Conservation (phyloP, 2,797 vertebrate species). For the Myotis findleyi region DNA sequence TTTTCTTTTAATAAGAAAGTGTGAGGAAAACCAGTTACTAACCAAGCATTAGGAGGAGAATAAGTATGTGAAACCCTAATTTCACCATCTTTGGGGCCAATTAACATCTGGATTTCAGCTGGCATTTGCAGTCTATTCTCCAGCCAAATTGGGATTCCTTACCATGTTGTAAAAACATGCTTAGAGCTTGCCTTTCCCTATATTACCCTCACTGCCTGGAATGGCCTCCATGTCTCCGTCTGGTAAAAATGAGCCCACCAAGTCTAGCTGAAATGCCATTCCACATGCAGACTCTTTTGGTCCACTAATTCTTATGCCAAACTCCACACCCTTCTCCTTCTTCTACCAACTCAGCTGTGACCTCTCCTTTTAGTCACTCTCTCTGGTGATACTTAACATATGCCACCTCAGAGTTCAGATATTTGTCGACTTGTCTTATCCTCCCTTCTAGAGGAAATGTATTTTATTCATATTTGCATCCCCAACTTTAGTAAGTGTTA, state of each 20-base stretch:
- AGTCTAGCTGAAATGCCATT: neutral
- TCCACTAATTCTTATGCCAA: neutral
- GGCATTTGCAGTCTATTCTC: conserved; percentile 67
- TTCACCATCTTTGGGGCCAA: conserved; percentile 54
- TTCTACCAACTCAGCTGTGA: neutral
- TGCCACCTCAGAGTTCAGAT: neutral
- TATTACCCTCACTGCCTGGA: conserved; percentile 3
- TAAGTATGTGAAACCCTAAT: conserved; percentile 56
- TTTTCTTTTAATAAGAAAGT: conserved; percentile 77
- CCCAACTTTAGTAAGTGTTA: conserved; percentile 14
- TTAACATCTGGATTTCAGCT: conserved; percentile 72
- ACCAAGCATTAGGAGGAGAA: conserved; percentile 67
- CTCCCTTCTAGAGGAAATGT: neutral
- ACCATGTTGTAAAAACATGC: conserved; percentile 51
- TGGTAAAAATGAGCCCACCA: conserved; percentile 32
- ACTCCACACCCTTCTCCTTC: neutral
- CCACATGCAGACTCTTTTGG: neutral
- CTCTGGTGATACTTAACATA: neutral
- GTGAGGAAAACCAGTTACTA: conserved; percentile 72
- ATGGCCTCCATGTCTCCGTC: neutral
- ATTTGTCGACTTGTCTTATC: neutral
- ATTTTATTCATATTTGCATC: conserved; percentile 48
- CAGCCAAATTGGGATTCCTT: conserved; percentile 68
- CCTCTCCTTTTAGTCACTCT: neutral
- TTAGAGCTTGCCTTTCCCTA: conserved; percentile 19